Evolutionary conservation across 2,113 vertebrate species (phyloP).

Genomic region (Sinocyclocheilus anophthalmus): DNA sequence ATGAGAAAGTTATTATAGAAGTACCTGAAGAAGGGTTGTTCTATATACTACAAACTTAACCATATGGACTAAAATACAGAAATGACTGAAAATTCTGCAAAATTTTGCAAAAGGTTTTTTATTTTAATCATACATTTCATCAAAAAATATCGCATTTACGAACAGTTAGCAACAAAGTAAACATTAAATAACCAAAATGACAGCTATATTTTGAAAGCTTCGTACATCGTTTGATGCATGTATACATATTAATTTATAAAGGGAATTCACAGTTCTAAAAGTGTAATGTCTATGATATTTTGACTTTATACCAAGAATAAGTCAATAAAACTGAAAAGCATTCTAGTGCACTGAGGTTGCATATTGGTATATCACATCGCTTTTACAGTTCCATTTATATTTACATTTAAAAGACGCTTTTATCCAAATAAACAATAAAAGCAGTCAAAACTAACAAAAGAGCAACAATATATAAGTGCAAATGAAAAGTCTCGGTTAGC

Average conservation of each 20-base stretch:
- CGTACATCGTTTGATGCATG: not conserved
- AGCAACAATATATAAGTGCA: too few species aligned
- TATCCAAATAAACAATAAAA: too few species aligned
- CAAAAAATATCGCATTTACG: not conserved
- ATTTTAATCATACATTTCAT: not conserved
- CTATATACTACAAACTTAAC: too few species aligned
- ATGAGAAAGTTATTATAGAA: not conserved
- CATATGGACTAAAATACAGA: too few species aligned
- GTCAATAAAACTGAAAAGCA: not conserved
- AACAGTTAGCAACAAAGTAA: not conserved
- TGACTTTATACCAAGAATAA: not conserved
- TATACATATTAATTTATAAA: not conserved
- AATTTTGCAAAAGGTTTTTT: not conserved
- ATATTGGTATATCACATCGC: not conserved
- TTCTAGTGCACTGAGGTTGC: not conserved
- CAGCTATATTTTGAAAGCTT: not conserved
- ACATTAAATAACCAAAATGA: not conserved
- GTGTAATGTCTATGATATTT: not conserved
- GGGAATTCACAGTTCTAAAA: not conserved
- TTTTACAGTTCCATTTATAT: not conserved
- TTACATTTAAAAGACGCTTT: too few species aligned
- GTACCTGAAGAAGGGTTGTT: not conserved
- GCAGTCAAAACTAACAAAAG: too few species aligned
- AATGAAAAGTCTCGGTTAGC: too few species aligned
- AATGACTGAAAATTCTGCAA: too few species aligned